Base-by-base conservation (phyloP, 2,888 invertebrate genomes). In the Meteorus cinctellus region DNA sequence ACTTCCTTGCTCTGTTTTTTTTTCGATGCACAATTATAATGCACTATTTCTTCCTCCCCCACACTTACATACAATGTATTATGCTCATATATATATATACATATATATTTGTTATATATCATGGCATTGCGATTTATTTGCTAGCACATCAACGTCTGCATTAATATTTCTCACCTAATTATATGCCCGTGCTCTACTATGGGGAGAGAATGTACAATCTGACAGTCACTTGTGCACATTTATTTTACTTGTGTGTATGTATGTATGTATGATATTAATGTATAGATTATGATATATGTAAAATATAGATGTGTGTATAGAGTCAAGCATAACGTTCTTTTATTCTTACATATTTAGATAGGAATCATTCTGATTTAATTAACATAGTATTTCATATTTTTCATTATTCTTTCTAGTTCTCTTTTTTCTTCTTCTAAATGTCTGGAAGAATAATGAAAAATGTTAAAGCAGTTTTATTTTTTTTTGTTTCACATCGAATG, bases 231-330 rank as follows among this genome's bases (percentile, higher is more conserved):
- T 71, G 79, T 79, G 78, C 82, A 74, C 82, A 80, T 70, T 31
- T 36, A 71, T 60, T 45, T 16, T 12, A 68, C 24, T 14, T 41
- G 71, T 76, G 79, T 80, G 77, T 84, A 85, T 34, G 4, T 34
- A 79, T 82, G 84, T 84, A 82, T 34, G 81, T 86, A 86, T 87
- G 86, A 87, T 86, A 87, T 85, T 82, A 87, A 84, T 81, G 85
- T 84, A 84, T 41, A 41, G 8, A 34, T 34, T 34, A 34, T 34
- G 34, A 41, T 41, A 41, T 41, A 12, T 41, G 8, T 41, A 41
- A 34, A 41, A 41, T 41, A 41, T 41, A 41, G 0, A 41, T 12
- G 12, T 12, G 41, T 12, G 12, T 41, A 8, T 41, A 41, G 41
- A 41, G 41, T 41, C 12, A 12, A 8, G 41, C 41, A 41, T 12